These are phyloP conservation scores for Armadillidium nasatum DNA, from an alignment of 1,140 invertebrate species.

Conservation along the genomic window DNA sequence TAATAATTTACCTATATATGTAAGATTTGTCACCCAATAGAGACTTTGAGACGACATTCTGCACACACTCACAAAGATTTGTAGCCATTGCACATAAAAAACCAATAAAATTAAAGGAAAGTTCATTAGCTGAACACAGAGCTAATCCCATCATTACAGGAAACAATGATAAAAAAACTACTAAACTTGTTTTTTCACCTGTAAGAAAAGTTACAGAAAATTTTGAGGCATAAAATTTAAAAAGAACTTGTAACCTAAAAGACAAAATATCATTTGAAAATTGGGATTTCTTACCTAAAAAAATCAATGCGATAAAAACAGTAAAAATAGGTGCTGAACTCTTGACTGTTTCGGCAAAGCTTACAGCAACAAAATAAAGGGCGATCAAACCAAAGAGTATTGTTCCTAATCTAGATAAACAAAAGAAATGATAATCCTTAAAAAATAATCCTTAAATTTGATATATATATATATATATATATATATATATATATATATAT, in stretches of 20 bases:
- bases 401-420: conserved; percentile 25
- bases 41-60: conserved; percentile 81
- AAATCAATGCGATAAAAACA: conserved; percentile 66
- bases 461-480: conserved; percentile 1
- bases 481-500: neutral
- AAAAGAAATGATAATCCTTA: neutral
- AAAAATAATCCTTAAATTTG: neutral
- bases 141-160: conserved; percentile 81
- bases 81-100: conserved; percentile 74
- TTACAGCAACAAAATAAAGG: conserved; percentile 76
- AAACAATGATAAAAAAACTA: conserved; percentile 71
- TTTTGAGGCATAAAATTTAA: too few species aligned
- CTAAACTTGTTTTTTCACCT: conserved; percentile 69
- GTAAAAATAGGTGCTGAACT: conserved; percentile 82
- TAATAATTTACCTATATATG: conserved; percentile 75
- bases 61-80: conserved; percentile 78
- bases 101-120: conserved; percentile 71
- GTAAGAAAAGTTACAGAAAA: too few species aligned
- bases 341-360: conserved; percentile 81
- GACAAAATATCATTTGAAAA: too few species aligned
- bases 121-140: conserved; percentile 74
- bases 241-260: too few species aligned
- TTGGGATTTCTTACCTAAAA: conserved; percentile 63
- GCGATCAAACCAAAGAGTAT: conserved; percentile 67
- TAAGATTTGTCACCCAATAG: conserved; percentile 72